Evolutionary conservation across 2,797 vertebrate genomes (phyloP).

Genomic region (Notoglanidium macrostoma): DNA sequence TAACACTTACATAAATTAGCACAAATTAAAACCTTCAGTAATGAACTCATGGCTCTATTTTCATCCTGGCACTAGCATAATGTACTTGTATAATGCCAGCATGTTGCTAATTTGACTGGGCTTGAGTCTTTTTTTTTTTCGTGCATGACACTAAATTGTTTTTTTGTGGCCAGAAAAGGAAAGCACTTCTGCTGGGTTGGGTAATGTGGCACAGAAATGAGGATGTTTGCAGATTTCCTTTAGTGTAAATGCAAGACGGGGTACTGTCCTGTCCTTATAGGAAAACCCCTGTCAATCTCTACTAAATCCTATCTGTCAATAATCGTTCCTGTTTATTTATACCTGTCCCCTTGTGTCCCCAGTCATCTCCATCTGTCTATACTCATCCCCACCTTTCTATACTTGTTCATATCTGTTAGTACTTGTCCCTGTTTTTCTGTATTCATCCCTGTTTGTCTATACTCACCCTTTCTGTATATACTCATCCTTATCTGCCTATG

Average conservation of each 20-base stretch:
- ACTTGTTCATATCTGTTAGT: neutral
- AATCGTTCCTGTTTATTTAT: neutral
- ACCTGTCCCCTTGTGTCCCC: neutral
- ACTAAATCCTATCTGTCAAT: neutral
- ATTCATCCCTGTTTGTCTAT: neutral
- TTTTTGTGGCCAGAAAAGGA: neutral
- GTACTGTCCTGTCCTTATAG: neutral
- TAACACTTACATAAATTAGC: neutral
- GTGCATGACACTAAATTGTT: neutral
- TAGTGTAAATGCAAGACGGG: neutral
- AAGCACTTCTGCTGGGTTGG: neutral
- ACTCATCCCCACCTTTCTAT: neutral
- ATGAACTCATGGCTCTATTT: neutral
- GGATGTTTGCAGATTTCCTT: neutral
- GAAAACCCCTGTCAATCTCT: neutral
- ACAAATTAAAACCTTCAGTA: neutral
- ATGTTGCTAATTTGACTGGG: neutral
- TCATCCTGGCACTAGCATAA: slow-evolving; percentile 5
- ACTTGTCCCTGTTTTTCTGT: neutral
- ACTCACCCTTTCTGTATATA: neutral
- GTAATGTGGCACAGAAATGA: too few species aligned
- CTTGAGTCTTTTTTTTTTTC: neutral
- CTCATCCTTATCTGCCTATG: neutral
- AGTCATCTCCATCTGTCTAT: neutral
- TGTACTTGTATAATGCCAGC: neutral